A percentile compares a stretch with the other conserved stretches of the same genome.
phyloP scores from a whole-genome alignment of 2,888 invertebrate species.

The Ochropleura leucogaster region DNA sequence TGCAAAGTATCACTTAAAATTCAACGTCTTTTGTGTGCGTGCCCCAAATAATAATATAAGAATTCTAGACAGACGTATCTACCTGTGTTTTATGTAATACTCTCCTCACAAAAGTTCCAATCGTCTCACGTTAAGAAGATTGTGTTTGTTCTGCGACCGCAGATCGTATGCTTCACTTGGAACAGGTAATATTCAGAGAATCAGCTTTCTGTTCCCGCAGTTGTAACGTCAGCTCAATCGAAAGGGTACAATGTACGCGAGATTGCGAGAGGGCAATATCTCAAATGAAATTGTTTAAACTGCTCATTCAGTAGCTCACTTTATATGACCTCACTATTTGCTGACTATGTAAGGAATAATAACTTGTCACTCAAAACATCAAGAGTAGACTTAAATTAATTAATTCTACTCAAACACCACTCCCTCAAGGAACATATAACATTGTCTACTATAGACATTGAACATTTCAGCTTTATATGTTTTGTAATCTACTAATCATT shows the following conservation, averaged over 20 bases:
- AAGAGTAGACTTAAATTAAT: not conserved
- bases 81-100: constrained; percentile 19
- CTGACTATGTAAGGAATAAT: constrained; percentile 16
- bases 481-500: not conserved
- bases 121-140: constrained; percentile 43
- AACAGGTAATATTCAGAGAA: constrained; percentile 41
- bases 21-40: not conserved
- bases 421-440: too few relatives aligned
- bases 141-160: constrained; percentile 43
- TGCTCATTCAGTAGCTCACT: constrained; percentile 21
- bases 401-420: not conserved
- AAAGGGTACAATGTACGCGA: constrained; percentile 39
- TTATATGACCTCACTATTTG: constrained; percentile 25
- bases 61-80: not conserved
- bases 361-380: not conserved
- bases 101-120: constrained; percentile 27
- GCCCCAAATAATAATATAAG: not conserved
- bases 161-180: constrained; percentile 37
- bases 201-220: constrained; percentile 40
- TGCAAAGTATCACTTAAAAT: not conserved
- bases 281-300: constrained; percentile 44
- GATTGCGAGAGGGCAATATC: constrained; percentile 14
- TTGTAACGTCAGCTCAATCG: constrained; percentile 31
- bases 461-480: not conserved
- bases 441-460: not conserved